phyloP scores from a whole-genome alignment of 2,797 vertebrate genomes.

The Holocentrus rufus region DNA sequence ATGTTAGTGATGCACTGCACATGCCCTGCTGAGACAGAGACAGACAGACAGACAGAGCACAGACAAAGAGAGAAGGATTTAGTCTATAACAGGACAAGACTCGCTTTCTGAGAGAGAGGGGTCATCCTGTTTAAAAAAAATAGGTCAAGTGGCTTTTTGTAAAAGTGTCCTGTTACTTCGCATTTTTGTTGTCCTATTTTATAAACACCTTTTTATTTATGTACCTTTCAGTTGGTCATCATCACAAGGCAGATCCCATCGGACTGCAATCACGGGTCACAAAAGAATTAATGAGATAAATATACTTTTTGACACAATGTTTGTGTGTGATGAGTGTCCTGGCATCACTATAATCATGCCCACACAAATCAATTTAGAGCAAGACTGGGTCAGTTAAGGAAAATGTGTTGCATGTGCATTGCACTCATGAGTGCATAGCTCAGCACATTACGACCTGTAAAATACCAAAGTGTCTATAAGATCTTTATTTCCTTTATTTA shows the following conservation, averaged over 20 bases:
- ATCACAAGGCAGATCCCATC: conserved; percentile 70
- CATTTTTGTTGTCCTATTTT: conserved; percentile 63
- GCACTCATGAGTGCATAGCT: conserved; percentile 55
- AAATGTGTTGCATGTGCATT: conserved; percentile 61
- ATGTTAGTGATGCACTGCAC: conserved; percentile 83
- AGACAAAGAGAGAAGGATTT: conserved; percentile 73
- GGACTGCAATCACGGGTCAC: conserved; percentile 77
- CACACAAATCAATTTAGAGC: conserved; percentile 71
- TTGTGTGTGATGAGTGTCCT: conserved; percentile 74
- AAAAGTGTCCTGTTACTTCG: conserved; percentile 69
- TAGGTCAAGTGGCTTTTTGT: conserved; percentile 79
- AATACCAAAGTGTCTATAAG: conserved; percentile 82
- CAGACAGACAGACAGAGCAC: conserved; percentile 70
- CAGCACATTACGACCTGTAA: conserved; percentile 67
- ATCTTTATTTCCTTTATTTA: conserved; percentile 74
- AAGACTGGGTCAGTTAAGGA: conserved; percentile 69
- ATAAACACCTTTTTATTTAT: conserved; percentile 73
- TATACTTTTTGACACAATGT: conserved; percentile 58
- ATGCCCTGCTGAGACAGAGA: conserved; percentile 80
- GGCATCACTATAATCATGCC: conserved; percentile 75
- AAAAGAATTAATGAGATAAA: conserved; percentile 63
- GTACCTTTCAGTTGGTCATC: conserved; percentile 67
- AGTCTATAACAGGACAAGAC: conserved; percentile 70
- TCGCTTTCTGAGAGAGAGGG: conserved; percentile 75
- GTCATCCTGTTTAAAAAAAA: conserved; percentile 73